phyloP scores from a whole-genome alignment of 2,888 invertebrate genomes.

The Metalampra italica region DNA sequence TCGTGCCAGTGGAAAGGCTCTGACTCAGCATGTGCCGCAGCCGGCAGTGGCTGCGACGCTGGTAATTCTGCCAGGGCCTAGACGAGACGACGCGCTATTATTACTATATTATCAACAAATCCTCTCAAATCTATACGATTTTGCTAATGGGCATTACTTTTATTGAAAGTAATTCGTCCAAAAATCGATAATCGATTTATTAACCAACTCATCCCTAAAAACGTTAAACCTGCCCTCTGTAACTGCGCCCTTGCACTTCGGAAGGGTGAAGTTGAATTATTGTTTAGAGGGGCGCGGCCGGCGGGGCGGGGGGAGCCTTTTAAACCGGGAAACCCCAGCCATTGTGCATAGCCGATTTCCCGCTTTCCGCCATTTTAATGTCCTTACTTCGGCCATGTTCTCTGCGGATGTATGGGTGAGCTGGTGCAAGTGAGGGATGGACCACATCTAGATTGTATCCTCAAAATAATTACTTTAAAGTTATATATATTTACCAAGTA shows the following conservation, averaged over 20 bases:
- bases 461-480: background rate
- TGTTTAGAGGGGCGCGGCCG: slow-evolving; percentile 48
- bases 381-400: slow-evolving; percentile 39
- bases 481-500: background rate
- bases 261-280: slow-evolving; percentile 78
- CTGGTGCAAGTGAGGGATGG: slow-evolving; percentile 13
- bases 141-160: no score
- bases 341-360: slow-evolving; percentile 77
- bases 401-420: slow-evolving; percentile 33
- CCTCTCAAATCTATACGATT: no score
- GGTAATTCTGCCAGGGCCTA: no score
- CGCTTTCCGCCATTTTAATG: slow-evolving; percentile 75
- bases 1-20: no score
- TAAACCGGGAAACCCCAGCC: slow-evolving; percentile 76
- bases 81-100: no score
- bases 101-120: no score
- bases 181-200: slow-evolving; percentile 30
- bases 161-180: background rate
- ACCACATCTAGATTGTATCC: background rate
- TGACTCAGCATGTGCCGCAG: no score
- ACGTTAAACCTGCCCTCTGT: slow-evolving; percentile 56
- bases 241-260: slow-evolving; percentile 78
- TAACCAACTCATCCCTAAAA: slow-evolving; percentile 35
- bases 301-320: slow-evolving; percentile 33
- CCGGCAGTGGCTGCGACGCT: no score